These are phyloP conservation scores for Drosophila rubida DNA, from an alignment of 2,888 invertebrate genomes.

Conservation along the genomic window DNA sequence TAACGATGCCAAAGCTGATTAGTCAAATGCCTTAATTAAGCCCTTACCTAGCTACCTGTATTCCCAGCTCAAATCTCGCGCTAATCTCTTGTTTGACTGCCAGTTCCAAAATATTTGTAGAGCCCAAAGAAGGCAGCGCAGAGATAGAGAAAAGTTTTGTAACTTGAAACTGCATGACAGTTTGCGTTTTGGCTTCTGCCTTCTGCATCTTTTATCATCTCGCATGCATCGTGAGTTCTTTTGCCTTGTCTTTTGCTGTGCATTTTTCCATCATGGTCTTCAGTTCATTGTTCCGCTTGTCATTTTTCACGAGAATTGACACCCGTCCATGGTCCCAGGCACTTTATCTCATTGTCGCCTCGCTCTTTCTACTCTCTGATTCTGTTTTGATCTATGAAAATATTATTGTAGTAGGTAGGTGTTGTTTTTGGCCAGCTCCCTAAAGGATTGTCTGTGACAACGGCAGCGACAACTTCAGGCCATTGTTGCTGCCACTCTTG, in stretches of 20 bases:
- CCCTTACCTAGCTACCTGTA: conserved; percentile 59
- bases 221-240: conserved; percentile 22
- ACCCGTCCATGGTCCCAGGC: conserved; percentile 45
- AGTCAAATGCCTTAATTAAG: conserved; percentile 71
- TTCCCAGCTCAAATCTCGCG: conserved; percentile 19
- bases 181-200: conserved; percentile 67
- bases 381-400: conserved; percentile 65
- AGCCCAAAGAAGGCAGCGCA: not conserved
- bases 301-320: conserved; percentile 75
- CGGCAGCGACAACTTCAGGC: not conserved
- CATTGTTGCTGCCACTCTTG: conserved; percentile 4
- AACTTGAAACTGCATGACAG: conserved; percentile 75
- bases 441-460: conserved; percentile 63
- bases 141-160: conserved; percentile 53
- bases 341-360: conserved; percentile 43
- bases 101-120: conserved; percentile 34
- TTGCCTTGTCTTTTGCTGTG: conserved; percentile 16
- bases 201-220: conserved; percentile 31
- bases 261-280: conserved; percentile 62
- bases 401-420: conserved; percentile 63
- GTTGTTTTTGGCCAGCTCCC: conserved; percentile 62
- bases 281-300: conserved; percentile 46
- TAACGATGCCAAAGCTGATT: conserved; percentile 66
- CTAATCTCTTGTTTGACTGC: conserved; percentile 39
- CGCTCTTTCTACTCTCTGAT: conserved; percentile 7